Conservation (phyloP, 1,140 invertebrate genomes). For the Drosophila aff. region DNA sequence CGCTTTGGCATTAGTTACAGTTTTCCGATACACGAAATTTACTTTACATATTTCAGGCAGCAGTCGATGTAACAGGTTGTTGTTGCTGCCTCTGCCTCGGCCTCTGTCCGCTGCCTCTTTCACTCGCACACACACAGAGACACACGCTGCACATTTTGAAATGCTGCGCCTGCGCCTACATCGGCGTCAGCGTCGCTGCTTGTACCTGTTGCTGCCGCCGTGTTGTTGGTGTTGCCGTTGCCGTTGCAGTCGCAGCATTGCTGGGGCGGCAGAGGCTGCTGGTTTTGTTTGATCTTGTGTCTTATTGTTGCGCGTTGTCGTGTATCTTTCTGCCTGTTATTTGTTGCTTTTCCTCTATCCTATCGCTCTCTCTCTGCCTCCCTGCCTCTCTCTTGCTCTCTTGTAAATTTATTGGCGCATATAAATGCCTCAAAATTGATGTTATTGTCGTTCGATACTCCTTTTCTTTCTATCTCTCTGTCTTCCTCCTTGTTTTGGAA, state of each 20-base stretch:
- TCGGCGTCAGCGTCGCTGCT: constrained; percentile 44
- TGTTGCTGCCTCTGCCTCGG: constrained; percentile 31
- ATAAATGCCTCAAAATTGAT: constrained; percentile 83
- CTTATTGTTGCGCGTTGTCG: constrained; percentile 67
- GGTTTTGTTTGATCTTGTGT: constrained; percentile 68
- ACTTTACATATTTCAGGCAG: constrained; percentile 78
- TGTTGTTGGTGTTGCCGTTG: constrained; percentile 21
- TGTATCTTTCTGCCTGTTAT: constrained; percentile 67
- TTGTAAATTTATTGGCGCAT: constrained; percentile 80
- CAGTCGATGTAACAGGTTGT: constrained; percentile 72
- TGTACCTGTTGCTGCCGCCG: constrained; percentile 55
- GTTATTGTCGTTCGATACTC: constrained; percentile 76
- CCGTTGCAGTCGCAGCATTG: constrained; percentile 17
- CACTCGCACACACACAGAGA: constrained; percentile 26
- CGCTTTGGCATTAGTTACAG: constrained; percentile 76
- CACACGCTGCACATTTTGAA: constrained; percentile 28
- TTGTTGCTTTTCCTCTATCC: constrained; percentile 52
- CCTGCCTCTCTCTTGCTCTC: constrained; percentile 15
- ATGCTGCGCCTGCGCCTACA: constrained; percentile 29
- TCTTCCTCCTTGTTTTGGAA: constrained; percentile 72
- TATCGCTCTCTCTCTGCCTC: constrained; percentile 21
- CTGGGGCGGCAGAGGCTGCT: constrained; percentile 48
- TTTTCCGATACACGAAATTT: constrained; percentile 75
- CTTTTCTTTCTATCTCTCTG: constrained; percentile 13
- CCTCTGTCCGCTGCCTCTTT: constrained; percentile 25